These are phyloP conservation scores for Tethea ocularis DNA, from an alignment of 2,888 invertebrate genomes.

Conservation along the genomic window DNA sequence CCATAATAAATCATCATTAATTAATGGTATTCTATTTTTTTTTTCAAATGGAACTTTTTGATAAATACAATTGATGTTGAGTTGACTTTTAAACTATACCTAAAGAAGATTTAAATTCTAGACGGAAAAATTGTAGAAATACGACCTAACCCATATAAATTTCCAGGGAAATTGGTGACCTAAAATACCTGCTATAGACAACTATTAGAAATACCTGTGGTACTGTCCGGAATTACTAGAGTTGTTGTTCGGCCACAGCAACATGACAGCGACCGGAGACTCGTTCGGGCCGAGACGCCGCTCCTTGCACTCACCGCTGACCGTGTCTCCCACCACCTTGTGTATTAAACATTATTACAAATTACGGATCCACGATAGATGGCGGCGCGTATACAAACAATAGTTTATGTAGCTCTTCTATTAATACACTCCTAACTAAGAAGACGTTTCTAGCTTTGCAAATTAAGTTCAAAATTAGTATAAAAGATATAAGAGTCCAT, in stretches of 20 bases:
- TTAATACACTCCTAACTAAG: no score
- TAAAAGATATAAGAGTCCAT: no score
- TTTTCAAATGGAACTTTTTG: no score
- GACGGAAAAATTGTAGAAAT: no score
- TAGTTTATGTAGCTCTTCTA: no score
- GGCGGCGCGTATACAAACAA: background rate
- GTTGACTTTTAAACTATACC: no score
- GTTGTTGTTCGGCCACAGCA: constrained; percentile 90
- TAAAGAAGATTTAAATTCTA: no score
- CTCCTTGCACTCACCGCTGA: constrained; percentile 97
- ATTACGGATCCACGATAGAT: constrained; percentile 4
- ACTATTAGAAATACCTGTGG: constrained; percentile 59
- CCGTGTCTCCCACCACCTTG: constrained; percentile 91
- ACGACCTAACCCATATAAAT: no score
- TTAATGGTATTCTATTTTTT: no score
- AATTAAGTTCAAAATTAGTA: background rate
- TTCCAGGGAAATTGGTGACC: no score
- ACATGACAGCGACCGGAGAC: constrained; percentile 92
- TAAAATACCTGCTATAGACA: constrained; percentile 3
- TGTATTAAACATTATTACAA: constrained; percentile 11
- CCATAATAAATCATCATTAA: background rate
- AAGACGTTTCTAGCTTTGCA: background rate
- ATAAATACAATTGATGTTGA: no score
- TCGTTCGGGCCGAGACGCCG: constrained; percentile 92
- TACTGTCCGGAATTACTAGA: constrained; percentile 74